phyloP scores from a whole-genome alignment of 2,888 invertebrate species.

The Balanococcus diminutus region DNA sequence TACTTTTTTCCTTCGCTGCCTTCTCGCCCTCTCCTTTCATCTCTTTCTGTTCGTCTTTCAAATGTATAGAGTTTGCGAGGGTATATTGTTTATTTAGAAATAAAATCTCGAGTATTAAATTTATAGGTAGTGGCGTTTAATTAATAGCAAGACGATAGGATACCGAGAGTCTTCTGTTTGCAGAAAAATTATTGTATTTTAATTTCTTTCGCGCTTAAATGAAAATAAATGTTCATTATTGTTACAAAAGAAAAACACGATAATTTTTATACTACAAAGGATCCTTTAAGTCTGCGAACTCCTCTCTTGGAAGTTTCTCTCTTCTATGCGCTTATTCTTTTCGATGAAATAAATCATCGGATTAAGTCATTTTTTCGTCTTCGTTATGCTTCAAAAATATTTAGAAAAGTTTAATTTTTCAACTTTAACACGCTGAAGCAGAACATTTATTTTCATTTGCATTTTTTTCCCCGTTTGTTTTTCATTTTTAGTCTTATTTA shows the following conservation, averaged over 20 bases:
- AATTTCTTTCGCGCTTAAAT: constrained; percentile 14
- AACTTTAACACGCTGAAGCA: not conserved
- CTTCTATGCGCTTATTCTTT: not conserved
- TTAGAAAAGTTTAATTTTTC: constrained; percentile 25
- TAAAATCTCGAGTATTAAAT: constrained; percentile 25
- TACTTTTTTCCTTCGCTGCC: not conserved
- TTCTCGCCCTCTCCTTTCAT: not conserved
- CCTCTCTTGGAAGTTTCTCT: not conserved
- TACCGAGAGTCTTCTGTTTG: not conserved
- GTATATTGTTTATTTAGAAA: not conserved
- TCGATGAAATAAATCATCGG: constrained; percentile 14
- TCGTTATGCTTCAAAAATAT: constrained; percentile 6
- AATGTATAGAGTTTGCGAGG: not conserved
- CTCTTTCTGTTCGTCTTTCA: not conserved
- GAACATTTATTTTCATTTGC: constrained; percentile 3
- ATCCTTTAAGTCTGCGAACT: not conserved
- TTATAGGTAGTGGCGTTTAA: constrained; percentile 2
- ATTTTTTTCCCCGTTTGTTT: not conserved
- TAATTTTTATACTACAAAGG: constrained; percentile 14
- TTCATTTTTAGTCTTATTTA: not conserved
- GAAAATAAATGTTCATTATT: constrained; percentile 23
- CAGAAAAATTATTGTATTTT: not conserved
- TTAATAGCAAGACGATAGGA: constrained; percentile 10
- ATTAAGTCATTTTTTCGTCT: not conserved
- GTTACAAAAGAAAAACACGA: constrained; percentile 8